phyloP scores from a whole-genome alignment of 2,113 vertebrate genomes.

The Galemys pyrenaicus region DNA sequence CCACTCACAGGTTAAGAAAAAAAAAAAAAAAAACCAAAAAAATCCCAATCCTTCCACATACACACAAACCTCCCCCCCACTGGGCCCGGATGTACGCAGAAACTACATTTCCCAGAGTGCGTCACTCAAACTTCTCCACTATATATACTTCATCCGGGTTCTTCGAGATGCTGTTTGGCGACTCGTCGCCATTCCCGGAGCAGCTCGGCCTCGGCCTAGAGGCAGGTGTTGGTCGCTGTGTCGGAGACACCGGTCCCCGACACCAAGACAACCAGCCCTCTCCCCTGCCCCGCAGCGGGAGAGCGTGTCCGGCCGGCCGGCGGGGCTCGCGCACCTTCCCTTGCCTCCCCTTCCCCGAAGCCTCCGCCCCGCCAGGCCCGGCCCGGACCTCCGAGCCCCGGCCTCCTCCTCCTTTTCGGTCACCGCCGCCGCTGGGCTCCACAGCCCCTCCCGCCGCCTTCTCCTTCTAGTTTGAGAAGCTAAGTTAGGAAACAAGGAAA shows the following conservation, averaged over 20 bases:
- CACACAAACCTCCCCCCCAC: too few relatives aligned
- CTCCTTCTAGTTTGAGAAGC: constrained; percentile 77
- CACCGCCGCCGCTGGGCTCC: constrained; percentile 52
- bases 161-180: constrained; percentile 79
- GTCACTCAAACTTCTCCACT: fast-evolving
- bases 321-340: constrained; percentile 72
- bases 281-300: constrained; percentile 75
- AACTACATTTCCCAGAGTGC: constrained; percentile 72
- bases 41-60: too few relatives aligned
- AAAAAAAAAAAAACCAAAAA: fast-evolving
- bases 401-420: constrained; percentile 18
- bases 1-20: fast-evolving
- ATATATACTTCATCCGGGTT: constrained; percentile 78
- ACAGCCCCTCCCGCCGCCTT: constrained; percentile 73
- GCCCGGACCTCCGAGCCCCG: constrained; percentile 63
- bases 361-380: constrained; percentile 72
- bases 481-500: constrained; percentile 84
- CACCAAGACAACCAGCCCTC: constrained; percentile 71
- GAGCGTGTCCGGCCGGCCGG: constrained; percentile 77
- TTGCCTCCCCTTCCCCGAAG: constrained; percentile 47
- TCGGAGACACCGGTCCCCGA: constrained; percentile 74
- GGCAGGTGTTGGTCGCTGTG: constrained; percentile 71
- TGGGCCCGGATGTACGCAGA: not conserved
- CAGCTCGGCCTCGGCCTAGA: constrained; percentile 68
- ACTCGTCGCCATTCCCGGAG: constrained; percentile 82